Conservation (phyloP, 2,888 invertebrate species). For the Trisateles emortualis region DNA sequence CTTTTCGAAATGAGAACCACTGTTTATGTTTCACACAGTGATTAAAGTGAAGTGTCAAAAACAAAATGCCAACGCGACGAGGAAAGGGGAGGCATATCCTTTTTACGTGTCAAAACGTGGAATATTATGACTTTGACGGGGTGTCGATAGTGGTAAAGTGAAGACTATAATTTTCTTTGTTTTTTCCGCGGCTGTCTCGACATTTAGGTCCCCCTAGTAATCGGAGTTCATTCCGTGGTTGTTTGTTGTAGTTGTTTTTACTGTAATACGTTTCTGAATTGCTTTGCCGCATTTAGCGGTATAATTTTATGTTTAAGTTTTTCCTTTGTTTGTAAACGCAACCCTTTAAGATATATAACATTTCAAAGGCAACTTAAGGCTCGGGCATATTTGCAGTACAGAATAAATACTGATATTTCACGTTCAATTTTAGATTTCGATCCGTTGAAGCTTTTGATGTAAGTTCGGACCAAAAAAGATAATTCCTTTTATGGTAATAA, state of each 20-base stretch:
- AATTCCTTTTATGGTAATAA: neutral
- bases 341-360: neutral
- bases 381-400: slow-evolving; percentile 1
- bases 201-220: slow-evolving; percentile 35
- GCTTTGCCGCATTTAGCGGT: slow-evolving; percentile 3
- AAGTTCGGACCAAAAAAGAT: slow-evolving; percentile 7
- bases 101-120: slow-evolving; percentile 60
- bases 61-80: slow-evolving; percentile 69
- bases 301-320: neutral
- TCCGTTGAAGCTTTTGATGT: slow-evolving; percentile 16
- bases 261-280: neutral
- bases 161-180: slow-evolving; percentile 75
- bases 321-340: neutral
- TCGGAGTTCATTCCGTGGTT: slow-evolving; percentile 42
- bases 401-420: slow-evolving; percentile 6
- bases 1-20: slow-evolving; percentile 81
- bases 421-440: slow-evolving; percentile 8
- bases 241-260: slow-evolving; percentile 20
- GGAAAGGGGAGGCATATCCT: slow-evolving; percentile 52
- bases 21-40: slow-evolving; percentile 82
- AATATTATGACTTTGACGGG: slow-evolving; percentile 70
- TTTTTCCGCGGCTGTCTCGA: slow-evolving; percentile 43
- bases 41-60: slow-evolving; percentile 86
- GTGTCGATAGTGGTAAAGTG: slow-evolving; percentile 69
- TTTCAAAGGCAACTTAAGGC: slow-evolving; percentile 2